Percentiles rank a stretch among this genome's conserved stretches.
Evolutionary conservation across 2,797 vertebrate species (phyloP).

Genomic region (Pelobates cultripes): DNA sequence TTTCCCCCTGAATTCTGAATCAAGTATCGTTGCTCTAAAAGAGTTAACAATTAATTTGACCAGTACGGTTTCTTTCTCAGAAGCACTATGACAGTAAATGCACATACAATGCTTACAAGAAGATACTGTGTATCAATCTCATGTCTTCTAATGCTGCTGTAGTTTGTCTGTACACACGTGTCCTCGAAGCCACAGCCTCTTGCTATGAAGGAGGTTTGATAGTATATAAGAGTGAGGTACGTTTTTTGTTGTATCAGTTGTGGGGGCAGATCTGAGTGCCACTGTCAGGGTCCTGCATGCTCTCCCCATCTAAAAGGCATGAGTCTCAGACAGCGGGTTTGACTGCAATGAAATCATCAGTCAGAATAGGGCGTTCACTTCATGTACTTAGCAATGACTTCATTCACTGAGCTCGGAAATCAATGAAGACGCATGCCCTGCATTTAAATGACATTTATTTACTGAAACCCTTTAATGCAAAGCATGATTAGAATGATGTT

Average conservation of each 20-base stretch:
- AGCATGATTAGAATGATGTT: neutral
- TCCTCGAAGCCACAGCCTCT: conserved; percentile 27
- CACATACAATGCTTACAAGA: too few species aligned
- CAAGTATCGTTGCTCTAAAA: too few species aligned
- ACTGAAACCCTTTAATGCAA: neutral
- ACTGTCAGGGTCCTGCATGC: conserved; percentile 59
- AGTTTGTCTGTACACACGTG: neutral
- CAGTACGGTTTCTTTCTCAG: too few species aligned
- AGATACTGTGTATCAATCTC: too few species aligned
- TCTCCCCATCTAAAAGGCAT: conserved; percentile 41
- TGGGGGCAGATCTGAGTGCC: conserved; percentile 51
- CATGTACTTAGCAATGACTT: conserved; percentile 57
- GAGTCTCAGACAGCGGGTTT: conserved; percentile 9
- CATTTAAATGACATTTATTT: conserved; percentile 25
- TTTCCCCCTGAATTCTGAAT: too few species aligned
- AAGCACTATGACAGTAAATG: too few species aligned
- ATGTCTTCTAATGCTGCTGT: neutral
- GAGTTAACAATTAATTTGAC: too few species aligned
- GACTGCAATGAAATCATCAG: conserved; percentile 46
- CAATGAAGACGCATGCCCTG: conserved; percentile 59
- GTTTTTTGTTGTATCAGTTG: neutral
- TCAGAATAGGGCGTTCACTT: conserved; percentile 37
- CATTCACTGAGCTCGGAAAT: conserved; percentile 38
- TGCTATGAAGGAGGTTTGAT: conserved; percentile 59
- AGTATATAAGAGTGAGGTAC: conserved; percentile 46